A percentile compares a stretch with the other conserved stretches of the same genome.
Conservation (phyloP, 2,888 invertebrate species). For the Drosophila lutescens region DNA sequence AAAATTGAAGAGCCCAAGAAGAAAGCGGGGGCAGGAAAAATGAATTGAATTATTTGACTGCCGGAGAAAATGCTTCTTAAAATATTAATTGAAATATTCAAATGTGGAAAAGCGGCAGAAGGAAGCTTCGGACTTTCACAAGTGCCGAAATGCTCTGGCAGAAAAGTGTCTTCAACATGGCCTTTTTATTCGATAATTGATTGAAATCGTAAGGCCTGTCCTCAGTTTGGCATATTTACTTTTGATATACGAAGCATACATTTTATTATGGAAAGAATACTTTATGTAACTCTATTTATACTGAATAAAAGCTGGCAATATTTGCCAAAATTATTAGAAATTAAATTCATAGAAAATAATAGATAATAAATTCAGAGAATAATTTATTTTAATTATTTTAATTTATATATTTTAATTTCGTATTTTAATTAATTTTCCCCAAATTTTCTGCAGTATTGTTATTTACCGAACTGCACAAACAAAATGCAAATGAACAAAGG, state of each 20-base stretch:
- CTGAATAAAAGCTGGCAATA: too few relatives aligned
- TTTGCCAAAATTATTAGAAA: too few relatives aligned
- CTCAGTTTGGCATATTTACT: background rate
- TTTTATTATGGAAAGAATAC: too few relatives aligned
- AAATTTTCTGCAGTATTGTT: background rate
- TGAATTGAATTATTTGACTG: conserved; percentile 29
- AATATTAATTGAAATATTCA: conserved; percentile 28
- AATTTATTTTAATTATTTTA: too few relatives aligned
- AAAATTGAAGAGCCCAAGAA: conserved; percentile 4
- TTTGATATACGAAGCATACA: background rate
- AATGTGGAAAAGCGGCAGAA: background rate
- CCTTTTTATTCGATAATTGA: conserved; percentile 4
- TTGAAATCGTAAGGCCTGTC: background rate
- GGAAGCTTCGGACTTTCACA: background rate
- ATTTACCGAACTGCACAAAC: background rate
- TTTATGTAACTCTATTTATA: too few relatives aligned
- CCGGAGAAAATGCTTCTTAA: conserved; percentile 6
- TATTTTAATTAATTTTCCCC: too few relatives aligned
- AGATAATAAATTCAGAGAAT: too few relatives aligned
- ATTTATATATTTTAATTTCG: too few relatives aligned
- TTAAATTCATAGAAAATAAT: too few relatives aligned
- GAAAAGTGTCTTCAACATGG: background rate
- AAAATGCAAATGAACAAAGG: conserved; percentile 18
- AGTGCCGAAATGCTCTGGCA: conserved; percentile 1
- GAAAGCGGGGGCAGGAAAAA: conserved; percentile 5